Evolutionary conservation across 1,140 invertebrate genomes (phyloP), one percentile per base, ranked within the genome.

Genomic region (Asobara japonica): DNA sequence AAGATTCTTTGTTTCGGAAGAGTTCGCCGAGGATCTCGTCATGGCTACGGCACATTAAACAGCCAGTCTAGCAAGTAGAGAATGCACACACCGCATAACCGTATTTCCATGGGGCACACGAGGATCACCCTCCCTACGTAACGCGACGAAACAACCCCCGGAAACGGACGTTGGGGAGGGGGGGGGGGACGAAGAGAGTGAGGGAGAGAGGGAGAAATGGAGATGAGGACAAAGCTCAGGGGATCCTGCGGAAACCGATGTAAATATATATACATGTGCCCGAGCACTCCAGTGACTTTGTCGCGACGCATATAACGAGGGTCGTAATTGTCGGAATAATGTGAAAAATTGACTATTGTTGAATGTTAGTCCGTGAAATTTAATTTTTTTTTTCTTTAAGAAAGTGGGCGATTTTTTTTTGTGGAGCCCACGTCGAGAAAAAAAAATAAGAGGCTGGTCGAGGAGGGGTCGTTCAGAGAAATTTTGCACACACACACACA

Each of bases 31-130:
- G 48, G n/a, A 73, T 45, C 13, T 60, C 8, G 20, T 77, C 73
- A 62, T 78, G 78, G 38, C 74, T 78, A 78, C 75, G 80, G 80
- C 82, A 83, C 81, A 83, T 83, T 83, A 83, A 83, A 75, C 78
- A 78, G 67, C 67, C 77, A 78, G 76, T 71, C 60, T 64, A 41
- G 51, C 69, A 71, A 45, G n/a, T n/a, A 30, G 6, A 38, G 25
- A 20, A 69, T 51, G 51, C 48, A 69, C 25, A 70, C 29, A 45
- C 27, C 25, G 8, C 27, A 62, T 71, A 71, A 29, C 33, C 33
- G 22, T 64, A 29, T 45, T 20, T 45, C 11, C 33, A 29, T 30
- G 7, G 31, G 16, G 29, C 27, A 64, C 61, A 38, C 61, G 33
- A 29, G 20, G 16, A 18, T 25, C 13, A 13, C 48, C 38, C 60